Evolutionary conservation across 2,888 invertebrate species (phyloP).

Genomic region (Trimorus sp.): DNA sequence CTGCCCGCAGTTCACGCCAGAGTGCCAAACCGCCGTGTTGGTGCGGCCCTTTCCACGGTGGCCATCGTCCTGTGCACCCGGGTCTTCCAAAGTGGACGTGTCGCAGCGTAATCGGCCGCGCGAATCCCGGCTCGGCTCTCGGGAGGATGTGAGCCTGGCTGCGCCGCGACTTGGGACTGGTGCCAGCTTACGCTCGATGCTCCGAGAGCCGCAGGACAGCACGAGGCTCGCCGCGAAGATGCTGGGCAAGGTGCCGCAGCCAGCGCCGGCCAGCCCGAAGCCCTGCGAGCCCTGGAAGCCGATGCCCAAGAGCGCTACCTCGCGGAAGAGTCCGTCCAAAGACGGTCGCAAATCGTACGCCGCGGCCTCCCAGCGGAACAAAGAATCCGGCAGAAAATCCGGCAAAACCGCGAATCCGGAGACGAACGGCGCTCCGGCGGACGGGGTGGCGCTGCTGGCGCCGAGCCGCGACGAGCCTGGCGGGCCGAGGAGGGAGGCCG

Average conservation of each 20-base stretch:
- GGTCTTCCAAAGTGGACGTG: no score
- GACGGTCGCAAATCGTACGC: constrained; percentile 62
- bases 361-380: constrained; percentile 33
- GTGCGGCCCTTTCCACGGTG: no score
- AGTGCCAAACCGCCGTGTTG: no score
- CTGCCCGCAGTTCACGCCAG: no score
- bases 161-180: no score
- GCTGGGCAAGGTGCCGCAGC: constrained; percentile 66
- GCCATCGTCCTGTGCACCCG: no score
- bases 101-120: no score
- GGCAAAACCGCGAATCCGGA: constrained; percentile 27
- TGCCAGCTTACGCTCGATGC: not conserved
- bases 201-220: constrained; percentile 19
- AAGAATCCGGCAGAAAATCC: constrained; percentile 4
- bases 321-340: constrained; percentile 67
- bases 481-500: constrained; percentile 42
- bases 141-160: no score
- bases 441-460: constrained; percentile 4
- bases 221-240: constrained; percentile 32
- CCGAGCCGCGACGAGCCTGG: constrained; percentile 53
- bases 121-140: no score
- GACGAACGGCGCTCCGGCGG: not conserved
- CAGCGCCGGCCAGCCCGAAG: constrained; percentile 74
- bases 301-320: constrained; percentile 52
- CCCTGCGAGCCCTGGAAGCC: constrained; percentile 64